Evolutionary conservation across 2,113 vertebrate genomes (phyloP).

Genomic region (Sylvietta virens): DNA sequence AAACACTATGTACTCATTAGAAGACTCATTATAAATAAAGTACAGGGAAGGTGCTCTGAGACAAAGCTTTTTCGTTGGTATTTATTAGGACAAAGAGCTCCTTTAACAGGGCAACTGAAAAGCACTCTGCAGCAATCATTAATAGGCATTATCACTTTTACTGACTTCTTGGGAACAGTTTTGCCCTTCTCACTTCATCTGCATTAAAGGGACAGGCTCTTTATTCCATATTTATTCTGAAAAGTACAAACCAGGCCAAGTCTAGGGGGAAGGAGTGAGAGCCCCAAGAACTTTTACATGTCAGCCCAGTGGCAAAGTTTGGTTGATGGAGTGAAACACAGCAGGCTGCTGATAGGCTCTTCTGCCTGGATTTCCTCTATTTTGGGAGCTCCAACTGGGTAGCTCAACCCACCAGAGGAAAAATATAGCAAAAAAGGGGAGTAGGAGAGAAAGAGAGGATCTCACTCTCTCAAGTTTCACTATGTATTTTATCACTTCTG

Average conservation of each 20-base stretch:
- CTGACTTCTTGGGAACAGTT: slow-evolving; percentile 71
- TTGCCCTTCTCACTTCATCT: slow-evolving; percentile 68
- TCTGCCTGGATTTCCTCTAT: slow-evolving; percentile 39
- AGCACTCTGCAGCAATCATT: slow-evolving; percentile 70
- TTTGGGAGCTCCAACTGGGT: slow-evolving; percentile 30
- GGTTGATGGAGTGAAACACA: not conserved
- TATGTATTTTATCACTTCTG: slow-evolving; percentile 1
- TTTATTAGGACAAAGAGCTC: slow-evolving; percentile 78
- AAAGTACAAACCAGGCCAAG: slow-evolving; percentile 24
- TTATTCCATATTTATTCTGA: slow-evolving; percentile 2
- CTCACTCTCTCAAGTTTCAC: not conserved
- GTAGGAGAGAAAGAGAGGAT: not conserved
- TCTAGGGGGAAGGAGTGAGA: not conserved
- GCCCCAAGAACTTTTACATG: not conserved
- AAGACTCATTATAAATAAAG: slow-evolving; percentile 79
- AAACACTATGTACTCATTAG: slow-evolving; percentile 76
- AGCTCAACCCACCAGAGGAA: slow-evolving; percentile 6
- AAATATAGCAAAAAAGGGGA: slow-evolving; percentile 34
- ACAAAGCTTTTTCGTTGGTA: slow-evolving; percentile 66
- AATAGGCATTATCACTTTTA: slow-evolving; percentile 71
- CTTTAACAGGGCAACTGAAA: slow-evolving; percentile 74
- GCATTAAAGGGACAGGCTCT: slow-evolving; percentile 52
- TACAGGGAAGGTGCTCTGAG: slow-evolving; percentile 76
- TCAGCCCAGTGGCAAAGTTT: slow-evolving; percentile 5
- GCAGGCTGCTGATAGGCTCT: not conserved